phyloP scores from a whole-genome alignment of 1,140 invertebrate genomes.

The Centruroides sculpturatus region DNA sequence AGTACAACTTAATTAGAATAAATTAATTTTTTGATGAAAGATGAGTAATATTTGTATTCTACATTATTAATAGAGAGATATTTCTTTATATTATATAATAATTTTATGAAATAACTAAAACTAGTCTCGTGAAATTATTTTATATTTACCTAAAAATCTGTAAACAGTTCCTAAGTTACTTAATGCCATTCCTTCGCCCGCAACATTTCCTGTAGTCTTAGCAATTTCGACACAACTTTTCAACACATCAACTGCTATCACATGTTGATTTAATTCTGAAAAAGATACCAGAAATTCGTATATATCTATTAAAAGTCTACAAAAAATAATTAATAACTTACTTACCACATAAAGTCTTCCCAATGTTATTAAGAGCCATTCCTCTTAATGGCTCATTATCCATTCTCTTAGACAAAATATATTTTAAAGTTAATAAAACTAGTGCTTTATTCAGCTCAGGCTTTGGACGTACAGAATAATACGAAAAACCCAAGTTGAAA shows the following conservation, averaged over 20 bases:
- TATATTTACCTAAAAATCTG: constrained; percentile 2
- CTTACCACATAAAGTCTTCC: constrained; percentile 4
- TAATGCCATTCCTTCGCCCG: constrained; percentile 3
- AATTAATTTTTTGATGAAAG: not conserved
- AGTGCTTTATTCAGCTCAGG: not conserved
- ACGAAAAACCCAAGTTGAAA: constrained; percentile 3
- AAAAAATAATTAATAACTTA: not conserved
- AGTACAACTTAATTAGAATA: not conserved
- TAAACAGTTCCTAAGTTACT: constrained; percentile 1
- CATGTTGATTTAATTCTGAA: not conserved
- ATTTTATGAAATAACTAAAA: not conserved
- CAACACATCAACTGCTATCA: not conserved
- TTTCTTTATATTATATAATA: not conserved
- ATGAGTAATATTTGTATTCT: not conserved
- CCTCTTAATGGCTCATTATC: constrained; percentile 1
- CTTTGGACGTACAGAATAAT: not conserved
- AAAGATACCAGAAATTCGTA: not conserved
- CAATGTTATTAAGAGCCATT: constrained; percentile 2
- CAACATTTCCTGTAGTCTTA: not conserved
- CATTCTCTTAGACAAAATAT: not conserved
- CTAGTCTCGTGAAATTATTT: not conserved
- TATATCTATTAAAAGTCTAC: no score
- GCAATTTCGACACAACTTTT: not conserved
- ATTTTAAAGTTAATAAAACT: not conserved
- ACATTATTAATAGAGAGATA: not conserved